phyloP scores from a whole-genome alignment of 2,113 vertebrate species.

The Salvelinus fontinalis region DNA sequence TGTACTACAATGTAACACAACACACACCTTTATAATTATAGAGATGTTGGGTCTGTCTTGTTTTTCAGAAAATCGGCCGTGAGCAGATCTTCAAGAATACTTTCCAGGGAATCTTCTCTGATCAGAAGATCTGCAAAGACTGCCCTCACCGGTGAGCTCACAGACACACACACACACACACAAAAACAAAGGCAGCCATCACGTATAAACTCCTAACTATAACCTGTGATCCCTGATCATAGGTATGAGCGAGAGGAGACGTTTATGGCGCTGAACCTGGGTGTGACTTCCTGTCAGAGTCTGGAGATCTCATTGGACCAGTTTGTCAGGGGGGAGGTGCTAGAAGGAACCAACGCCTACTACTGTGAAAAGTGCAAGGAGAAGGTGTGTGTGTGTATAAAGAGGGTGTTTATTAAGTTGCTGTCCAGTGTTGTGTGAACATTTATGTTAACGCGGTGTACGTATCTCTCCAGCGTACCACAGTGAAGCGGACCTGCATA shows the following conservation, averaged over 20 bases:
- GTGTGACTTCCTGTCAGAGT: constrained; percentile 97
- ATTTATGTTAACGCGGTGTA: neutral
- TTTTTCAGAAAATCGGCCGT: constrained; percentile 92
- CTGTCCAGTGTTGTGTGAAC: too few species aligned
- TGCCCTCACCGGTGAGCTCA: constrained; percentile 90
- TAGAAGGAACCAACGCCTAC: constrained; percentile 98
- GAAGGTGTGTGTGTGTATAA: constrained; percentile 76
- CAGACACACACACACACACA: too few species aligned
- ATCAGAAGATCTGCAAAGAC: constrained; percentile 99
- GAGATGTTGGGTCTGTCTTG: neutral
- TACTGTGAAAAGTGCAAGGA: constrained; percentile 99
- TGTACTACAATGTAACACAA: neutral
- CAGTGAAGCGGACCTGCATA: constrained; percentile 96
- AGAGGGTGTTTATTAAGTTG: too few species aligned
- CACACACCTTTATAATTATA: neutral
- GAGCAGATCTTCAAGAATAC: constrained; percentile 99
- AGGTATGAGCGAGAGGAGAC: constrained; percentile 98
- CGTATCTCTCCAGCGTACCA: constrained; percentile 82
- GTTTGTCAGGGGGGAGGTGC: constrained; percentile 96
- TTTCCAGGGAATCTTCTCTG: constrained; percentile 97
- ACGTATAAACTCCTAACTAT: too few species aligned
- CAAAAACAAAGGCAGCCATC: too few species aligned
- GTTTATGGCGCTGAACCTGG: constrained; percentile 97
- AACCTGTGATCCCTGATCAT: neutral
- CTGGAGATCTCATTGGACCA: constrained; percentile 97